A percentile compares a stretch with the other conserved stretches of the same genome.
phyloP scores from a whole-genome alignment of 2,797 vertebrate species.

The Syncerus caffer region DNA sequence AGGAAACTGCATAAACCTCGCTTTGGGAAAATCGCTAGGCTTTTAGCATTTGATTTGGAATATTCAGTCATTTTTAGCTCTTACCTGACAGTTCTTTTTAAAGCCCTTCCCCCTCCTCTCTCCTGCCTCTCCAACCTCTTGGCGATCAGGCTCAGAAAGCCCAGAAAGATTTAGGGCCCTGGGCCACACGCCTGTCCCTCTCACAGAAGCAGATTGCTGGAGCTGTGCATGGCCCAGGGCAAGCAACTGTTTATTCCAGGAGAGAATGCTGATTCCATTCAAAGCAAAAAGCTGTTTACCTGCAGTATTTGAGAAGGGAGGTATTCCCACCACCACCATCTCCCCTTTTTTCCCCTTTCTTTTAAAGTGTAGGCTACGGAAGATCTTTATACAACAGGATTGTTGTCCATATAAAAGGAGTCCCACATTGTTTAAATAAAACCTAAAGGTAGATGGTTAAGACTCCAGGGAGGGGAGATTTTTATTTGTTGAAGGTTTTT shows the following conservation, averaged over 20 bases:
- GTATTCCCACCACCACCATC: background rate
- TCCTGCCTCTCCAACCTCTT: slow-evolving; percentile 29
- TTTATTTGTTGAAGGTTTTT: slow-evolving; percentile 68
- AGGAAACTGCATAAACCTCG: background rate
- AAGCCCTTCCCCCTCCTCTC: background rate
- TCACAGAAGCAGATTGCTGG: slow-evolving; percentile 61
- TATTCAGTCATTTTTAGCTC: background rate
- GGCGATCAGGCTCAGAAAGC: slow-evolving; percentile 37
- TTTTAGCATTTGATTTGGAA: background rate
- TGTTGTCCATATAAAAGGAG: slow-evolving; percentile 56
- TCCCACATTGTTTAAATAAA: slow-evolving; percentile 56
- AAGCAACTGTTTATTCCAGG: slow-evolving; percentile 70
- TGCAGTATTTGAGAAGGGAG: slow-evolving; percentile 25
- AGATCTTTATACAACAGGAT: slow-evolving; percentile 44
- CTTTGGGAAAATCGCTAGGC: background rate
- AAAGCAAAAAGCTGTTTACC: slow-evolving; percentile 66
- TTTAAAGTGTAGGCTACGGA: slow-evolving; percentile 30
- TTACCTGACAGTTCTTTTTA: slow-evolving; percentile 13
- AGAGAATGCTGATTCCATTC: slow-evolving; percentile 68
- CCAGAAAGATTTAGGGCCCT: slow-evolving; percentile 60
- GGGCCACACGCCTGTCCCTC: slow-evolving; percentile 56
- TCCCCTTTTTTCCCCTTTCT: background rate
- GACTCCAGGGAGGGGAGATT: slow-evolving; percentile 43
- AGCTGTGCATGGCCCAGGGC: slow-evolving; percentile 59
- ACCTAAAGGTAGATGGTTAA: slow-evolving; percentile 50